Conservation (phyloP, 1,140 invertebrate genomes). For the Heterodera schachtii region DNA sequence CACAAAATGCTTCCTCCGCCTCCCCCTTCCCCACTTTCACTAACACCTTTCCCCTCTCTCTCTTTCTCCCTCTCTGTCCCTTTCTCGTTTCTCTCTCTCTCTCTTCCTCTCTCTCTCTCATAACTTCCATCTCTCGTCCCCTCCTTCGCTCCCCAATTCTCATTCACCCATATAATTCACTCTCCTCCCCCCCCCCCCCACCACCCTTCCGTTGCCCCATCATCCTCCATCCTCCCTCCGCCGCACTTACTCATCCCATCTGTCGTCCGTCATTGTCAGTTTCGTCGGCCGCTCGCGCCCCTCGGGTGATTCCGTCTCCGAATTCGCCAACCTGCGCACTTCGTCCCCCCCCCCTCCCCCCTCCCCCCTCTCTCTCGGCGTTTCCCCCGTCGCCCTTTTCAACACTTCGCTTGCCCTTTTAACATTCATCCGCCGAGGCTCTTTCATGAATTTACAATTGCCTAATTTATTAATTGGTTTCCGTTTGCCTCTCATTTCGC, state of each 20-base stretch:
- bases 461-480: neutral
- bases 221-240: too few species aligned
- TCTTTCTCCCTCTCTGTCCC: neutral
- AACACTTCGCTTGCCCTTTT: too few species aligned
- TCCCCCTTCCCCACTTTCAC: neutral
- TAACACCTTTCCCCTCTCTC: neutral
- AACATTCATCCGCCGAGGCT: neutral
- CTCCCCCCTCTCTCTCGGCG: too few species aligned
- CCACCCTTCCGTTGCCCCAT: neutral
- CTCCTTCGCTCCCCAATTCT: too few species aligned
- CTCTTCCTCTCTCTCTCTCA: neutral
- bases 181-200: neutral
- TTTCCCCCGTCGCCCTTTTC: too few species aligned
- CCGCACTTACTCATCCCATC: neutral
- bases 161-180: too few species aligned
- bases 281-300: neutral
- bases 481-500: neutral
- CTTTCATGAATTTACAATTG: neutral
- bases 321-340: neutral
- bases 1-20: neutral
- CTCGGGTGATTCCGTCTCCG: neutral
- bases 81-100: neutral
- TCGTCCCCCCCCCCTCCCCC: neutral
- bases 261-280: neutral
- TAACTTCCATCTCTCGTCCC: neutral